Conservation (phyloP, 1,140 invertebrate genomes). For the Orchestia grillus region DNA sequence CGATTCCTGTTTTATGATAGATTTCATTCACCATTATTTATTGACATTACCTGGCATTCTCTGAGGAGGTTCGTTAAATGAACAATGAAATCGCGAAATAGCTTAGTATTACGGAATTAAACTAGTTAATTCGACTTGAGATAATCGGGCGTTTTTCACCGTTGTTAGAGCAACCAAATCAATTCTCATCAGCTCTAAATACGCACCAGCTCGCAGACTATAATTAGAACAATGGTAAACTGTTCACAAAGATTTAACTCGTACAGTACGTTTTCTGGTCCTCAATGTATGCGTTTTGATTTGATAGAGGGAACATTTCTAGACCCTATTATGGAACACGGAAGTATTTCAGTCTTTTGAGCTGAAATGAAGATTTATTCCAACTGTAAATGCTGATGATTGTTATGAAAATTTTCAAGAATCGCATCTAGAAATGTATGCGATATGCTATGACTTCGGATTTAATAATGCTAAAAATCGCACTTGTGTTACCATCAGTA, state of each 20-base stretch:
- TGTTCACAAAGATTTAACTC: no score
- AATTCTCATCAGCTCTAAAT: not conserved
- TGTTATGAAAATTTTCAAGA: not conserved
- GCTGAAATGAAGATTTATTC: not conserved
- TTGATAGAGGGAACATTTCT: not conserved
- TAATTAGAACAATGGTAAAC: no score
- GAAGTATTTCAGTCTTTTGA: not conserved
- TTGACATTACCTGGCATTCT: not conserved
- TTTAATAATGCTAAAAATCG: not conserved
- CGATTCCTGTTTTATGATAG: not conserved
- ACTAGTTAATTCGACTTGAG: not conserved
- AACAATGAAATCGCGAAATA: not conserved
- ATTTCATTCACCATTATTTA: not conserved
- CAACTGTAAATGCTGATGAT: not conserved
- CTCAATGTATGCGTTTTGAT: not conserved
- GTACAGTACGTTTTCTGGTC: no score
- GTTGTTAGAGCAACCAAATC: not conserved
- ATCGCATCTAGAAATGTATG: not conserved
- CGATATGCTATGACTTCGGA: not conserved
- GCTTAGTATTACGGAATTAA: not conserved
- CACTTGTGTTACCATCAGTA: no score
- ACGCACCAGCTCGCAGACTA: not conserved
- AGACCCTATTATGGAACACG: not conserved
- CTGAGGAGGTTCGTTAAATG: not conserved
- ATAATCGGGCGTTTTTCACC: not conserved